Base-by-base conservation (phyloP, 1,140 invertebrate species). In the Pseudoatta argentina region DNA sequence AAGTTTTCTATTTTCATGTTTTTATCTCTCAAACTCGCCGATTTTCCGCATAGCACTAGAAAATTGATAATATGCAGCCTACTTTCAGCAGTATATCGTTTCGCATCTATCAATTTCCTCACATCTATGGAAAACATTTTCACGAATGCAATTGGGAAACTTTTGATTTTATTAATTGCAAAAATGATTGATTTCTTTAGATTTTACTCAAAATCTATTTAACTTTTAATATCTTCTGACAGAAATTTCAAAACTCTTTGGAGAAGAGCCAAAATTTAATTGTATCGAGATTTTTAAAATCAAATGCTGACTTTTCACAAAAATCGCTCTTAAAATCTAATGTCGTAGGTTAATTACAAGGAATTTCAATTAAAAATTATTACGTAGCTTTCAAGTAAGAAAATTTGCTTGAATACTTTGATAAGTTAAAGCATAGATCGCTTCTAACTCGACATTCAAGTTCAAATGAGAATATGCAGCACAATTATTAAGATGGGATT, bases 1-100 rank as follows among this genome's bases (percentile, higher is more conserved):
- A 55, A 39, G 64, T 24, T 61, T 73, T 71, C 27, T 73, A 75
- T 85, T 85, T 73, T 82, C 77, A 16, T 61, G 34, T n/a, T 55
- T 34, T 44, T 83, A 85, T 64, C 39, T 53, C 5, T 51, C 39
- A 3, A 14, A 44, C 48, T 67, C 30, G 7, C 34, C 72, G 10
- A 39, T 44, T 30, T 67, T 67, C 6, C 14, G 21, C n/a, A 24
- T 24, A 69, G 48, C 0, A 10, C 1, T 51, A 48, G 5, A 48
- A 24, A 44, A 69, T 48, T 44, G 39, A 44, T 24, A 30, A 7
- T n/a, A 21, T 67, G 34, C 64, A 12, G 10, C 1, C n/a, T 21
- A 5, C 3, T 66, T 39, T 66, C 34, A 18, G 8, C 18, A 39
- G 39, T 66, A 64, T n/a, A 53, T 27, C 18, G 18, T n/a, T 44